Base-by-base conservation (phyloP, 2,888 invertebrate species). In the Patella ulyssiponensis region DNA sequence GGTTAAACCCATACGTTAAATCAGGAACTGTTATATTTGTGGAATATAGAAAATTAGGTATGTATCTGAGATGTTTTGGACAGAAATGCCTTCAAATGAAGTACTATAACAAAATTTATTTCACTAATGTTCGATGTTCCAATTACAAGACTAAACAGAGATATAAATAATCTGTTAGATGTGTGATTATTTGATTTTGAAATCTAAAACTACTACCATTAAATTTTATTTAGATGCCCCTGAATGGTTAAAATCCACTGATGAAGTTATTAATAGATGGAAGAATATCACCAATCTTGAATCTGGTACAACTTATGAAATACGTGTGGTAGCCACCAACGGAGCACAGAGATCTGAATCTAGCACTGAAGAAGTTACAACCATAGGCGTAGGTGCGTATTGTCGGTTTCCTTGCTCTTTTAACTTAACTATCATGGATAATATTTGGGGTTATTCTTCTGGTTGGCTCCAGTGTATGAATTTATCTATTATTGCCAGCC, bases 301-400 rank as follows among this genome's bases (percentile, higher is more conserved):
- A 85, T 95, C 96, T 0, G 96, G 96, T 15, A 95, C 96, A 83
- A 93, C 94, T 69, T 99, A 98, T 91, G 96, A 97, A 88, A 95
- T 99, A 89, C 94, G 95, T 82, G 94, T 98, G 4, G 96, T 97
- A 2, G 96, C 98, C n/a, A 97, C 98, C 73, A 98, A 99, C 91
- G 97, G 97, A 0, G 92, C 78, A 1, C 79, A 80, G 58, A 78
- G 84, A 44, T 77, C 83, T 51, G 81, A 79, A 1, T 88, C 88
- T 78, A 83, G 83, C 51, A 85, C 83, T 51, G 81, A 86, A 71
- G 84, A 83, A 14, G 85, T 87, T 17, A 81, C 80, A 23, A 89
- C 89, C 1, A 78, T 82, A 17, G 89, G 89, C 52, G 83, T 86
- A 74, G 86, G 89, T 89, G 81, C 82, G 82, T 80, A 23, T 72